Evolutionary conservation across 2,888 invertebrate species (phyloP), one percentile per base, ranked within the genome.

Genomic region (Eupeodes luniger): DNA sequence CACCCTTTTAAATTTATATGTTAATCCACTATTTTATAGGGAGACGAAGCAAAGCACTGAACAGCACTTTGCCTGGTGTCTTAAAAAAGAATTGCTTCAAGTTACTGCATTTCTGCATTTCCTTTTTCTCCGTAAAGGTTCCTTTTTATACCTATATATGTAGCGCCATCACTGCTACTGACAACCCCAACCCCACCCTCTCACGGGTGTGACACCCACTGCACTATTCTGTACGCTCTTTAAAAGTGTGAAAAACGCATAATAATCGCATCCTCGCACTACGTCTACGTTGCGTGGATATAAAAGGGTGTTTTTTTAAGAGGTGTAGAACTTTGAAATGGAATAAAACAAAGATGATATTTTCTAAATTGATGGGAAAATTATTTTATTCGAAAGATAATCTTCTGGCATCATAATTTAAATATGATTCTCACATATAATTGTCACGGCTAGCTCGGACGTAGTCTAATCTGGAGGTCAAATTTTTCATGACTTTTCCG

Each of bases 21-120:
- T 34, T 47, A 87, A 76, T 53, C 53, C 61, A 77, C 59, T 72
- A 27, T 27, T 19, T 19, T 27, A 27, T 27, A 67, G 70, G 70
- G 78, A 67, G 5, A 14, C 1, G 10, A 12, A 49, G 12, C 16
- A 19, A 1, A 27, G 27, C 27, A 27, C 27, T 27, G 27, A 6
- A n/a, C 14, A 44, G 4, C 16, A 5, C 47, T 16, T 55, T 2
- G 57, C 49, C 47, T 36, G 12, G 55, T 87, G 75, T 64, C 47
- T 51, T 66, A 64, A 66, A 67, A 27, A 66, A 59, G 69, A 80
- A 83, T 72, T 81, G 87, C 83, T 80, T 81, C 83, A 83, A 77
- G 34, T 77, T 74, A 64, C 80, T 77, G 87, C 83, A 87, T 62
- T 83, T 87, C 80, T 77, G 87, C 83, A 87, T 67, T 83, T 87